phyloP scores from a whole-genome alignment of 1,140 invertebrate genomes.

The Drosophila teissieri region DNA sequence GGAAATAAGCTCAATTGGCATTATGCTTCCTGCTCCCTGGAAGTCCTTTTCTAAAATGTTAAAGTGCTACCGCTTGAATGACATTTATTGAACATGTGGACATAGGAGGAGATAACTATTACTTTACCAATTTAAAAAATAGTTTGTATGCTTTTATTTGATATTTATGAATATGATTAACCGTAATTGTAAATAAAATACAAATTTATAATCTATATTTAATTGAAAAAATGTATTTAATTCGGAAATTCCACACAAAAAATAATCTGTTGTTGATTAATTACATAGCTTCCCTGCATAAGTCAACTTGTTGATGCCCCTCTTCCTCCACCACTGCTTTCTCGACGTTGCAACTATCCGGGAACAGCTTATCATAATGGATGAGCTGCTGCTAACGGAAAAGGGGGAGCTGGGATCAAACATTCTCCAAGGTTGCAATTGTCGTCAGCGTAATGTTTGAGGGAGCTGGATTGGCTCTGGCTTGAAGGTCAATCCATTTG shows the following conservation, averaged over 20 bases:
- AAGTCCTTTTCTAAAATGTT: constrained; percentile 50
- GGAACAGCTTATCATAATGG: constrained; percentile 77
- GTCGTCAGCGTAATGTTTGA: constrained; percentile 62
- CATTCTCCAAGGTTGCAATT: constrained; percentile 53
- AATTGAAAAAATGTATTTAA: background rate
- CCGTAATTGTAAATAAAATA: too few species aligned
- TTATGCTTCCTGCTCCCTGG: constrained; percentile 19
- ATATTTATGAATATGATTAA: too few species aligned
- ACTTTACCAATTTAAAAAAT: too few species aligned
- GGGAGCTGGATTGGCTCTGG: constrained; percentile 44
- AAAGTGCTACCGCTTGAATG: constrained; percentile 51
- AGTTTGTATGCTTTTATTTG: too few species aligned
- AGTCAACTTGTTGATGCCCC: too few species aligned
- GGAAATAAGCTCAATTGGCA: constrained; percentile 48
- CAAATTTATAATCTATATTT: background rate
- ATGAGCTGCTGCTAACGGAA: constrained; percentile 47
- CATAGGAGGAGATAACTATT: background rate
- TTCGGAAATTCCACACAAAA: background rate
- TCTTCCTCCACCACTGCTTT: background rate
- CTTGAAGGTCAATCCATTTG: constrained; percentile 57
- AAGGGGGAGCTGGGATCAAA: constrained; percentile 17
- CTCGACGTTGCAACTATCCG: constrained; percentile 37
- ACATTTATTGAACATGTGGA: constrained; percentile 45
- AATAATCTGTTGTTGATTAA: too few species aligned
- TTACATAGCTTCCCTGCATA: background rate